A percentile compares a stretch with the other conserved stretches of the same genome.
These are phyloP conservation scores for Circaetus gallicus DNA, from an alignment of 2,113 vertebrate genomes.

Conservation along the genomic window DNA sequence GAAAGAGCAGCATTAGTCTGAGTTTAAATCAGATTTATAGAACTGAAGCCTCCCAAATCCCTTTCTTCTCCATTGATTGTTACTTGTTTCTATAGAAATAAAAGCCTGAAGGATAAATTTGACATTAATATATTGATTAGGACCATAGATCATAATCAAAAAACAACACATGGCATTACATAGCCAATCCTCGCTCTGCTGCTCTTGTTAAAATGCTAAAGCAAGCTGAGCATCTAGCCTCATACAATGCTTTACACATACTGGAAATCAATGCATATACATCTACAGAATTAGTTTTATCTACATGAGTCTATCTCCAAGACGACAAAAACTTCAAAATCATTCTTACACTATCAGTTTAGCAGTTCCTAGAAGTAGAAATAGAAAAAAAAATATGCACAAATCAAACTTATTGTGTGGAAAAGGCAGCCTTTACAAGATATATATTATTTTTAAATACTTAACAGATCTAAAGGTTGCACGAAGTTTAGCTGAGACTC, in stretches of 20 bases:
- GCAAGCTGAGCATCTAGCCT: neutral
- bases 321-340: neutral
- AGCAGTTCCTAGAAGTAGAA: neutral
- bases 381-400: neutral
- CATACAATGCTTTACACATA: rapidly evolving
- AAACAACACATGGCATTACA: neutral
- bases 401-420: neutral
- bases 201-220: neutral
- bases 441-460: neutral
- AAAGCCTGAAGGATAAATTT: neutral
- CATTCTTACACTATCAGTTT: neutral
- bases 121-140: neutral
- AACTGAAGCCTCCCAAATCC: neutral
- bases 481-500: neutral
- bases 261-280: rapidly evolving
- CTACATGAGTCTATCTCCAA: too few relatives aligned
- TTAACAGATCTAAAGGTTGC: neutral
- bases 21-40: neutral
- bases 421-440: neutral
- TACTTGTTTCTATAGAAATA: neutral
- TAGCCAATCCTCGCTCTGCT: neutral
- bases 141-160: neutral
- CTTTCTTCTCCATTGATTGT: neutral
- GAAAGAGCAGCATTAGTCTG: neutral
- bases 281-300: neutral